phyloP scores from a whole-genome alignment of 23 tunicate genomes.

The Corella eumyota region DNA sequence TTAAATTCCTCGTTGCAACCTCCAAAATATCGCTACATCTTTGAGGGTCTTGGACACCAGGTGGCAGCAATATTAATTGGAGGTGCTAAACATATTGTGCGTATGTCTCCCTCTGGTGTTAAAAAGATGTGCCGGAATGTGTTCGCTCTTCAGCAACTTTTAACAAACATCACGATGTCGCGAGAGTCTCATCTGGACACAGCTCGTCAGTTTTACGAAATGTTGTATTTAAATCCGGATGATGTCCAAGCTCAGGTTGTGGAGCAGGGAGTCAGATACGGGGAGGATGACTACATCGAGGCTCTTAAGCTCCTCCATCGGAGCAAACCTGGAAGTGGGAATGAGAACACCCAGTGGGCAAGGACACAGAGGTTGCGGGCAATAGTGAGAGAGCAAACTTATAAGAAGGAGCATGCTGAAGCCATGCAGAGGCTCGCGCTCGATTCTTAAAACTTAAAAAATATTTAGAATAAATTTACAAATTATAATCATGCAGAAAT shows the following conservation, averaged over 20 bases:
- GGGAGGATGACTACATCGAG: constrained; percentile 64
- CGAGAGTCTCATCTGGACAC: constrained; percentile 82
- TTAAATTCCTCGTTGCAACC: constrained; percentile 45
- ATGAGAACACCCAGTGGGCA: constrained; percentile 40
- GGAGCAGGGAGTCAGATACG: constrained; percentile 87
- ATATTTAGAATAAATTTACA: too few relatives aligned
- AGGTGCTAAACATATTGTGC: constrained; percentile 63
- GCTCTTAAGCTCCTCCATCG: constrained; percentile 71
- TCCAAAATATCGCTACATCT: constrained; percentile 57
- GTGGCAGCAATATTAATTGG: constrained; percentile 65
- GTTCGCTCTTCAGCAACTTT: constrained; percentile 71
- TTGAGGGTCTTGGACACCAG: constrained; percentile 90
- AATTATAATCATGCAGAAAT: too few relatives aligned
- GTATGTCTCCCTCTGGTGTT: constrained; percentile 80
- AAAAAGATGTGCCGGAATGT: constrained; percentile 96
- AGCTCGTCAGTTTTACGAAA: constrained; percentile 87
- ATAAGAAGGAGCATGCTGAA: constrained; percentile 60
- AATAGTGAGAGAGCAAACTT: constrained; percentile 59
- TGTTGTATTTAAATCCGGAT: constrained; percentile 83
- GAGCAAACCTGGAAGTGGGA: constrained; percentile 89
- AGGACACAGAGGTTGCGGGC: constrained; percentile 58
- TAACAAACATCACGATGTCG: constrained; percentile 85
- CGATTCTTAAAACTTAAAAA: too few relatives aligned
- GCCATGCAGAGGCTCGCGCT: too few relatives aligned
- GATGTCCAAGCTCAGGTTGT: constrained; percentile 84